These are phyloP conservation scores for Hassar affinis DNA, from an alignment of 2,113 vertebrate genomes.

Conservation along the genomic window DNA sequence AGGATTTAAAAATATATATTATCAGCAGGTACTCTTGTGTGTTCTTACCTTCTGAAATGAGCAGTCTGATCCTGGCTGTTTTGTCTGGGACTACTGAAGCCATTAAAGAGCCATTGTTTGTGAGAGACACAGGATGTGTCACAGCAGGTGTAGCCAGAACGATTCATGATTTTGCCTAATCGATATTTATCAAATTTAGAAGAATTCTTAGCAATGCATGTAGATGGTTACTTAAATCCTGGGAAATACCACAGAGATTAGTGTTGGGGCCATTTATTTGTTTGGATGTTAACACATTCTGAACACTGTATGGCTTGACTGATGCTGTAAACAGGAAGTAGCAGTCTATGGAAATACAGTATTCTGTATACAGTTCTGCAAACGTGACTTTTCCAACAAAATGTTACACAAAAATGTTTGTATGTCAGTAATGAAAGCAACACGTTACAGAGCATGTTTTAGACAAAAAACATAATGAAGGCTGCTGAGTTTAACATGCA, in stretches of 20 bases:
- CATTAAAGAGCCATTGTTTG: too few species aligned
- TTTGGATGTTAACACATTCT: conserved; percentile 25
- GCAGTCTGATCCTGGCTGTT: not conserved
- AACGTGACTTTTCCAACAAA: too few species aligned
- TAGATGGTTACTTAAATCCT: conserved; percentile 33
- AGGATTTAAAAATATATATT: not conserved
- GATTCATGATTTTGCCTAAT: not conserved
- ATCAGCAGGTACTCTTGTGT: not conserved
- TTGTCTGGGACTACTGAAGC: too few species aligned
- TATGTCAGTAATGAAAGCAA: too few species aligned
- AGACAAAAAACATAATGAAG: too few species aligned
- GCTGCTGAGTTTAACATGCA: too few species aligned
- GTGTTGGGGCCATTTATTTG: not conserved
- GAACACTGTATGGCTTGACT: not conserved
- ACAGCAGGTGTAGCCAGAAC: not conserved
- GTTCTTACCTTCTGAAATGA: not conserved
- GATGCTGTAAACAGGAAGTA: conserved; percentile 18
- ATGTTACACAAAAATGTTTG: too few species aligned
- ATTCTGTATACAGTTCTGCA: too few species aligned
- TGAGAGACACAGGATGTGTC: not conserved
- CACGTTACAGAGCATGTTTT: too few species aligned
- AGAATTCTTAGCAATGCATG: not conserved
- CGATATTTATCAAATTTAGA: not conserved
- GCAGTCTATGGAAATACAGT: not conserved
- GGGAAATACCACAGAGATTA: not conserved